Percentiles rank a stretch among this genome's conserved stretches.
Conservation (phyloP, 2,888 invertebrate genomes). For the Lasiommata megera region DNA sequence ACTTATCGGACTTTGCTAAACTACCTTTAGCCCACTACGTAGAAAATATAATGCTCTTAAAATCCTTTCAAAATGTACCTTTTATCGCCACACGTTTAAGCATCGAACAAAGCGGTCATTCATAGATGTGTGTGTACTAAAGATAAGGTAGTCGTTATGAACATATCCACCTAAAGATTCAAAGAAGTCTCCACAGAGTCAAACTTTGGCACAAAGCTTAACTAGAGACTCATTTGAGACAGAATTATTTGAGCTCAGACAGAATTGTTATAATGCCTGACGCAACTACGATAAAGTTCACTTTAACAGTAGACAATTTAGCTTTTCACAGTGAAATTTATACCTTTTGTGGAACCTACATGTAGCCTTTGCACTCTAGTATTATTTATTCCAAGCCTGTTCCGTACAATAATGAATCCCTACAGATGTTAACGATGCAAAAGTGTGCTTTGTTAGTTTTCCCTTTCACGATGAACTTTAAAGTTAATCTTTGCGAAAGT, state of each 20-base stretch:
- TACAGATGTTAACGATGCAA: not conserved
- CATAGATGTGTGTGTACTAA: no score
- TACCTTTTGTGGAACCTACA: not conserved
- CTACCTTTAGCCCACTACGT: no score
- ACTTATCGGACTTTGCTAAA: no score
- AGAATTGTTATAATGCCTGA: not conserved
- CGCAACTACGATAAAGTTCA: slow-evolving; percentile 5
- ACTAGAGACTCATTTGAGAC: not conserved
- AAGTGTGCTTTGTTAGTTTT: no score
- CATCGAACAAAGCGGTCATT: no score
- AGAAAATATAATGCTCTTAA: no score
- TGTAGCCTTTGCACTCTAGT: not conserved
- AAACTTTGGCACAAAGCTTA: not conserved
- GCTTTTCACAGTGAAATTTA: not conserved
- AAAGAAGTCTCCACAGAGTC: not conserved
- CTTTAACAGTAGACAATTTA: slow-evolving; percentile 1
- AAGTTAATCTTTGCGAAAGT: no score
- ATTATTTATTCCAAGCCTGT: not conserved
- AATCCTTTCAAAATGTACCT: no score
- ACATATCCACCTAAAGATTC: no score
- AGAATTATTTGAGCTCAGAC: not conserved
- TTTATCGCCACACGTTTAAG: no score
- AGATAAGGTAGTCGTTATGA: no score
- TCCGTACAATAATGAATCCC: not conserved
- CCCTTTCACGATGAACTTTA: no score